These are phyloP conservation scores for Pinna nobilis DNA, from an alignment of 1,140 invertebrate genomes.

Conservation along the genomic window DNA sequence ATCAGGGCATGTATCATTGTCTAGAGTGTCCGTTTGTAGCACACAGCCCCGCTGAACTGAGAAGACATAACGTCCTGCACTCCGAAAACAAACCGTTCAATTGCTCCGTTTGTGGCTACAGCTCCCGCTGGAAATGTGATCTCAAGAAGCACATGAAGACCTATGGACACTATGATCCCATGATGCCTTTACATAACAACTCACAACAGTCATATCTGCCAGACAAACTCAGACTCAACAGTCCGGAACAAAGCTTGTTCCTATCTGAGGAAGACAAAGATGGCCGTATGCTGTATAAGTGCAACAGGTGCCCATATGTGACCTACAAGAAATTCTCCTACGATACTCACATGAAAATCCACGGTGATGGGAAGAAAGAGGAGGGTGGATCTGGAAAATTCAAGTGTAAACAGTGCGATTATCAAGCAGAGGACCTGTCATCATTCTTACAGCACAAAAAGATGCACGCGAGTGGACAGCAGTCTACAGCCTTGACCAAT, in stretches of 20 bases:
- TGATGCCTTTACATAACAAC: background rate
- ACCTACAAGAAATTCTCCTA: slow-evolving; percentile 56
- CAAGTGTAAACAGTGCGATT: slow-evolving; percentile 67
- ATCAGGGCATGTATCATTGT: slow-evolving; percentile 66
- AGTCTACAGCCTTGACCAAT: background rate
- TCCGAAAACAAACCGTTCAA: slow-evolving; percentile 73
- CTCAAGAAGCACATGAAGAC: slow-evolving; percentile 73
- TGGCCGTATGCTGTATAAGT: slow-evolving; percentile 51
- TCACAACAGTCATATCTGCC: slow-evolving; percentile 5
- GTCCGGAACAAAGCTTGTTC: background rate
- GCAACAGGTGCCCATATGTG: slow-evolving; percentile 59
- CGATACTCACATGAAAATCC: slow-evolving; percentile 57
- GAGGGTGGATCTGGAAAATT: slow-evolving; percentile 47
- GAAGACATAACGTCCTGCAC: slow-evolving; percentile 70
- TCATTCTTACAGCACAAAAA: slow-evolving; percentile 68
- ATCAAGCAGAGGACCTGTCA: slow-evolving; percentile 59
- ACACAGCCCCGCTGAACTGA: slow-evolving; percentile 70
- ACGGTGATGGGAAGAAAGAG: slow-evolving; percentile 40
- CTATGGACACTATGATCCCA: slow-evolving; percentile 62
- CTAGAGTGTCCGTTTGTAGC: slow-evolving; percentile 71
- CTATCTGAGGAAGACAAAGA: slow-evolving; percentile 47
- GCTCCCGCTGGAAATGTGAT: slow-evolving; percentile 73
- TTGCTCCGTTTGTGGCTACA: slow-evolving; percentile 70
- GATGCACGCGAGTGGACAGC: slow-evolving; percentile 35
- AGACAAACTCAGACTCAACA: slow-evolving; percentile 33